Evolutionary conservation across 2,888 invertebrate genomes (phyloP), one percentile per base, ranked within the genome.

Genomic region (Crioceris asparagi): DNA sequence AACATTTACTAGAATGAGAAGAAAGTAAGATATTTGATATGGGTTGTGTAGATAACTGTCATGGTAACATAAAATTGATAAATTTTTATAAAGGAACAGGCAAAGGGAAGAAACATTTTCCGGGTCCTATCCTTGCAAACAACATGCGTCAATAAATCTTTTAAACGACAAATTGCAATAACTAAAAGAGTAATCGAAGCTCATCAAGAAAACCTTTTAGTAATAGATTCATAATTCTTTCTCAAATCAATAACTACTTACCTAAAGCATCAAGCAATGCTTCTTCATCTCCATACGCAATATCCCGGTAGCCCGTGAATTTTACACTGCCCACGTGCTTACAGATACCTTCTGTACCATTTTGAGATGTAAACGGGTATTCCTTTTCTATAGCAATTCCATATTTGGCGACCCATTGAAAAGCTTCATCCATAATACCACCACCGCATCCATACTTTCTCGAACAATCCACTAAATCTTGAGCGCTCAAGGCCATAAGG

Each of bases 201-300:
- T n/a, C n/a, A n/a, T n/a, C n/a, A n/a, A n/a, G n/a, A n/a, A n/a
- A n/a, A n/a, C n/a, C n/a, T n/a, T n/a, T n/a, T n/a, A n/a, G n/a
- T n/a, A n/a, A n/a, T n/a, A n/a, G n/a, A n/a, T n/a, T n/a, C n/a
- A n/a, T n/a, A n/a, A n/a, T n/a, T n/a, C n/a, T n/a, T n/a, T n/a
- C n/a, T n/a, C n/a, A n/a, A n/a, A n/a, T n/a, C n/a, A n/a, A n/a
- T n/a, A n/a, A n/a, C n/a, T n/a, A 80, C 79, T 38, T 87, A 87
- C 32, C 87, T 74, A 17, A 87, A 88, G 45, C 70, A 62, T 65
- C 72, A 70, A 54, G 90, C 67, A 56, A 76, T 74, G 7, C 70
- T 55, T 63, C 91, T 90, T 56, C 75, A 29, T 65, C 48, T 2
- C 78, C 74, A 39, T 88, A 66, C 59, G 84, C 83, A 42, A 74